Conservation (phyloP, 2,797 vertebrate genomes). For the Intellagama lesueurii region DNA sequence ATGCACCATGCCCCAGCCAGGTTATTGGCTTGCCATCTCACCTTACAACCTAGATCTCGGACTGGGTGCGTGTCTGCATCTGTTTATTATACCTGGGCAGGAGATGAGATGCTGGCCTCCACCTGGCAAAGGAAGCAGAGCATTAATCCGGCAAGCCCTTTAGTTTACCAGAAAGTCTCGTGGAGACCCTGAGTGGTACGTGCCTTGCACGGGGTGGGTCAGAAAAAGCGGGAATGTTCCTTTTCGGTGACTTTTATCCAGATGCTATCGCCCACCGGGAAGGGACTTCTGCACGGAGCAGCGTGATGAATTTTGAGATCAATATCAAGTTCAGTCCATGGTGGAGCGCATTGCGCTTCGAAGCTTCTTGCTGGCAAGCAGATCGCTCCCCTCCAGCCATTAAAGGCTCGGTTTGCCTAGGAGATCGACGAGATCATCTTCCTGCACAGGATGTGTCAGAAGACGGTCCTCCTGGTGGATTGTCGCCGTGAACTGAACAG, state of each 20-base stretch:
- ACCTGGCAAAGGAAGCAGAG: neutral
- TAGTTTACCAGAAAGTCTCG: too few relatives aligned
- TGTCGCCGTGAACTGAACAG: neutral
- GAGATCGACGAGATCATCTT: neutral
- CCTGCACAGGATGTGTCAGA: neutral
- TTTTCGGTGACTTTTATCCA: too few relatives aligned
- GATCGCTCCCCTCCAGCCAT: neutral
- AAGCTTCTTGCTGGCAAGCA: neutral
- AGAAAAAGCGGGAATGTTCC: too few relatives aligned
- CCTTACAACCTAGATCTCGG: conserved; percentile 29
- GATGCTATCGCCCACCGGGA: too few relatives aligned
- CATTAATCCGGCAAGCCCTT: neutral
- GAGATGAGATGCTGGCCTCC: neutral
- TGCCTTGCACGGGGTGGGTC: neutral
- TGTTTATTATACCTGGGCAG: neutral
- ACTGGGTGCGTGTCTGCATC: neutral
- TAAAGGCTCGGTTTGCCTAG: neutral
- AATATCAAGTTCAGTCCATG: too few relatives aligned
- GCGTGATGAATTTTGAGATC: too few relatives aligned
- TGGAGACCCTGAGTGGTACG: too few relatives aligned
- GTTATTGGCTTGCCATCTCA: conserved; percentile 26
- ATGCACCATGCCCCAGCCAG: conserved; percentile 54
- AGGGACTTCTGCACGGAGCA: too few relatives aligned
- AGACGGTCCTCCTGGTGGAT: too few relatives aligned
- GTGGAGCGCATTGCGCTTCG: neutral